Conservation (phyloP, 2,888 invertebrate genomes). For the Cyclophora albipunctata region DNA sequence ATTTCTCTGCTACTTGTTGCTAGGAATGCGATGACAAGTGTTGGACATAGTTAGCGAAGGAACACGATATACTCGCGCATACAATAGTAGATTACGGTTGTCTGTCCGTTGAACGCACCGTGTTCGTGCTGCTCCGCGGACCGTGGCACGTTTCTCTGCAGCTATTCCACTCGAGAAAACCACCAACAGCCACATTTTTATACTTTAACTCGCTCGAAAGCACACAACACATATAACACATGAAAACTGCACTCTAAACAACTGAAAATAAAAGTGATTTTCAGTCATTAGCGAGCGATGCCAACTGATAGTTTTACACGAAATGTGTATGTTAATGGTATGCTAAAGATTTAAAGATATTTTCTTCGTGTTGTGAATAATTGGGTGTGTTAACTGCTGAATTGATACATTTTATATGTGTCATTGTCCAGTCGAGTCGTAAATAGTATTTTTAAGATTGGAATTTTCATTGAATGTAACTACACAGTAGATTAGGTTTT, state of each 20-base stretch:
- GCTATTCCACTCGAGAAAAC: constrained; percentile 67
- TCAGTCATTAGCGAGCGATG: constrained; percentile 15
- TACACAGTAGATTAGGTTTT: too few relatives aligned
- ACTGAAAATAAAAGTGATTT: constrained; percentile 59
- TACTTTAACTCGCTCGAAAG: constrained; percentile 57
- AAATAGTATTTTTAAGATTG: too few relatives aligned
- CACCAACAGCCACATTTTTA: constrained; percentile 58
- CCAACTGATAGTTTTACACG: constrained; percentile 15
- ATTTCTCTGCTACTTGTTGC: too few relatives aligned
- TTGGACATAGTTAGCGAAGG: neutral
- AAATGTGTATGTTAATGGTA: constrained; percentile 19
- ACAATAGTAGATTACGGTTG: constrained; percentile 13
- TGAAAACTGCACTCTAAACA: constrained; percentile 37
- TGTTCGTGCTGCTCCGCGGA: constrained; percentile 46
- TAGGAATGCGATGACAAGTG: neutral
- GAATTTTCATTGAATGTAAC: too few relatives aligned
- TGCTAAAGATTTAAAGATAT: too few relatives aligned
- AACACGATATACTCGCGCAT: neutral
- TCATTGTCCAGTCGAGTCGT: too few relatives aligned
- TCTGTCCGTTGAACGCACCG: constrained; percentile 20
- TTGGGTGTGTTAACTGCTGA: too few relatives aligned
- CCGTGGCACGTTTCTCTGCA: constrained; percentile 69
- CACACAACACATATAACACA: constrained; percentile 22
- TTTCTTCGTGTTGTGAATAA: too few relatives aligned
- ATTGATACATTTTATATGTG: too few relatives aligned